phyloP scores from a whole-genome alignment of 2,797 vertebrate species.

The Pipistrellus pygmaeus region DNA sequence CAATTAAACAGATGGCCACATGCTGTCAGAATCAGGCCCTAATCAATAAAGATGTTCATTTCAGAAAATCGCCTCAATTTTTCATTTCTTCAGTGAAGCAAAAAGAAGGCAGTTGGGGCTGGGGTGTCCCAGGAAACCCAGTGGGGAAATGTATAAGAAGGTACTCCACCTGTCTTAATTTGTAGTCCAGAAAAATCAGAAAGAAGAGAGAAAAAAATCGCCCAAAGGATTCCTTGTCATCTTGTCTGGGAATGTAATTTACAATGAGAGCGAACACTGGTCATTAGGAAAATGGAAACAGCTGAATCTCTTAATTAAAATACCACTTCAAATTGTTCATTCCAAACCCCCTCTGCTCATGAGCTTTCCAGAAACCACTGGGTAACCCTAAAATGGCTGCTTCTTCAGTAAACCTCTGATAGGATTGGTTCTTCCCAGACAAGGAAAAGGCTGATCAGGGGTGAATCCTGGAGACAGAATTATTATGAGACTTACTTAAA shows the following conservation, averaged over 20 bases:
- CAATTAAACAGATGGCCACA: constrained; percentile 84
- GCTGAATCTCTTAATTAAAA: constrained; percentile 85
- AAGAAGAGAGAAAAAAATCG: constrained; percentile 44
- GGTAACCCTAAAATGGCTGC: constrained; percentile 74
- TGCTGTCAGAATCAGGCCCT: constrained; percentile 77
- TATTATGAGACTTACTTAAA: constrained; percentile 36
- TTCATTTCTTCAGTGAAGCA: constrained; percentile 79
- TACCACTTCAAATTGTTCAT: constrained; percentile 78
- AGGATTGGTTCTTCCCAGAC: constrained; percentile 64
- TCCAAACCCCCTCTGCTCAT: constrained; percentile 75
- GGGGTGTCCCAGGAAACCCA: constrained; percentile 38
- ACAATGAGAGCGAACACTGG: constrained; percentile 76
- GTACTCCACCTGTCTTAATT: constrained; percentile 74
- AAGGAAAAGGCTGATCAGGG: constrained; percentile 40
- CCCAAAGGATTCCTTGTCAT: constrained; percentile 70
- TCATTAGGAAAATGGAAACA: constrained; percentile 81
- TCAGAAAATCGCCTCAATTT: constrained; percentile 80
- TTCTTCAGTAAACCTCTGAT: constrained; percentile 77
- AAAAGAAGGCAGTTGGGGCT: constrained; percentile 49
- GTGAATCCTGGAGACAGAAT: constrained; percentile 30
- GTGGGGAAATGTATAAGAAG: constrained; percentile 54
- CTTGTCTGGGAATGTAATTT: constrained; percentile 74
- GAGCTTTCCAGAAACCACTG: constrained; percentile 77
- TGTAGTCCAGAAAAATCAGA: constrained; percentile 69
- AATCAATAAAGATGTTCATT: constrained; percentile 83